Evolutionary conservation across 1,140 invertebrate species (phyloP).

Genomic region (Drosophila eugracilis): DNA sequence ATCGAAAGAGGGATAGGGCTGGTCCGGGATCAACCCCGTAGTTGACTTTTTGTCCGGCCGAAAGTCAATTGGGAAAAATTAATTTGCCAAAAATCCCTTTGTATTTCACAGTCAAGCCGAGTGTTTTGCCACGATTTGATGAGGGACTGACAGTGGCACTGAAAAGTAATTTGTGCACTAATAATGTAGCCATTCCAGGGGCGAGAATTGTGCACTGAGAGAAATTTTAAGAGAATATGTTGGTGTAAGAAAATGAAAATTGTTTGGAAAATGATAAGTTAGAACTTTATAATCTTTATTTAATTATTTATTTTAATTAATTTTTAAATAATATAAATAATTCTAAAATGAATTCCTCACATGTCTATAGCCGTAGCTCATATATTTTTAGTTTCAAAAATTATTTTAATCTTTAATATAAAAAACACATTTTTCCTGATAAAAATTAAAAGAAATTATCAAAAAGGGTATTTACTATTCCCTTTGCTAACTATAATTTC

Average conservation of each 20-base stretch:
- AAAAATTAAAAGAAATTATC: no score
- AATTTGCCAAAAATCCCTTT: constrained; percentile 78
- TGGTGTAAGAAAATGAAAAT: background rate
- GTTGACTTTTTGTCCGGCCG: constrained; percentile 59
- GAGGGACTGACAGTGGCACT: constrained; percentile 83
- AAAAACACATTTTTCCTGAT: no score
- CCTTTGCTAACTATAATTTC: constrained; percentile 13
- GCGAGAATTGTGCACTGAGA: constrained; percentile 41
- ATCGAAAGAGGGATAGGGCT: constrained; percentile 17
- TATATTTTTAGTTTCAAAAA: no score
- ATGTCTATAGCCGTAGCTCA: no score
- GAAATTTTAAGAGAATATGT: no score
- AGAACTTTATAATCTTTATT: no score
- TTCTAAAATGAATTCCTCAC: no score
- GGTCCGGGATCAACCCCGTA: constrained; percentile 57
- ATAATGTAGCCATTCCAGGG: constrained; percentile 49
- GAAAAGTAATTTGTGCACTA: constrained; percentile 83
- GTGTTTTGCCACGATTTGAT: constrained; percentile 81
- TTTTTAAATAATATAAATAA: no score
- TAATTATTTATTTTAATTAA: no score
- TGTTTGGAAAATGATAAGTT: no score
- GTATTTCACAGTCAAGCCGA: constrained; percentile 59
- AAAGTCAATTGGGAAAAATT: constrained; percentile 84
- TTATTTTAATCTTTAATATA: no score
- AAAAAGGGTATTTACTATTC: background rate